phyloP scores from a whole-genome alignment of 2,113 vertebrate genomes.

The Stomatorhinus ivindoensis region DNA sequence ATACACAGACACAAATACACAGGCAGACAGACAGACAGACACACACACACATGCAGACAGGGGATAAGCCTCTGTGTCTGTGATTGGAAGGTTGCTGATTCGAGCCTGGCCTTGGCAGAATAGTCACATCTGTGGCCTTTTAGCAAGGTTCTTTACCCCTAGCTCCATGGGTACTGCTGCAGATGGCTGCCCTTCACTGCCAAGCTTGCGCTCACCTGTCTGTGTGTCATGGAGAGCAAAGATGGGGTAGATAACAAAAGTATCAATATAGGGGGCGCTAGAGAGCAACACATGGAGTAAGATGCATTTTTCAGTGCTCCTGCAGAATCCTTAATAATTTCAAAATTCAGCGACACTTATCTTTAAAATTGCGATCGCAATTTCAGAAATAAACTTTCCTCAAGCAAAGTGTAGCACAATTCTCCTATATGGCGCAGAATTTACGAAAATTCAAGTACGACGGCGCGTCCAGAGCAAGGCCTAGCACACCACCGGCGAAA shows the following conservation, averaged over 20 bases:
- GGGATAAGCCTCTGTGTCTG: not conserved
- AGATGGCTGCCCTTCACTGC: not conserved
- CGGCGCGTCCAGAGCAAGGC: too few relatives aligned
- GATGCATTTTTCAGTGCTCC: too few relatives aligned
- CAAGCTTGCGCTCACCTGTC: not conserved
- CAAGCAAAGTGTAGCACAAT: too few relatives aligned
- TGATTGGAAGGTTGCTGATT: not conserved
- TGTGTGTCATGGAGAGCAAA: not conserved
- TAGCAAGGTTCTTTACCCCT: not conserved
- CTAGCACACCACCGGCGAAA: too few relatives aligned
- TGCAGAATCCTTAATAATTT: too few relatives aligned
- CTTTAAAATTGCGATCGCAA: too few relatives aligned
- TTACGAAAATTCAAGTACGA: too few relatives aligned
- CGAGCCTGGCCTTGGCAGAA: not conserved
- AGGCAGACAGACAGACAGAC: not conserved
- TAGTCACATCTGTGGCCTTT: not conserved
- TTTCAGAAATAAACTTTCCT: too few relatives aligned
- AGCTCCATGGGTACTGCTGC: not conserved
- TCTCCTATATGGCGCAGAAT: too few relatives aligned
- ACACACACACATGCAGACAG: not conserved
- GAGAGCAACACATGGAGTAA: too few relatives aligned
- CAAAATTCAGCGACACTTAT: too few relatives aligned
- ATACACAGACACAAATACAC: not conserved
- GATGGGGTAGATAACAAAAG: not conserved
- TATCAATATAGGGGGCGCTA: too few relatives aligned